These are phyloP conservation scores for Dryobotodes eremita DNA, from an alignment of 2,888 invertebrate species.

Conservation along the genomic window DNA sequence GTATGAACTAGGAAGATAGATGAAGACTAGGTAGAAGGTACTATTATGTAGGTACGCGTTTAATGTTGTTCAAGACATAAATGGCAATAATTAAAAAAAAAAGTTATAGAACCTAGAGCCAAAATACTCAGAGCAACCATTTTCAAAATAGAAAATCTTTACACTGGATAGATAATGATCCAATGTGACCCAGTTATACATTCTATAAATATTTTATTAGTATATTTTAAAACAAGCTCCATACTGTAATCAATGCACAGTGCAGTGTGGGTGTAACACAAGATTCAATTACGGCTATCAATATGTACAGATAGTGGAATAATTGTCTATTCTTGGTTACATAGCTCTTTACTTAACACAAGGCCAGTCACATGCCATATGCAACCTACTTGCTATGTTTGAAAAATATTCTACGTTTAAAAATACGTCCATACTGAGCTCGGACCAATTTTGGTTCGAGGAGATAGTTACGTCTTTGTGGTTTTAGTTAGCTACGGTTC, in stretches of 20 bases:
- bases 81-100: background rate
- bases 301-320: conserved; percentile 33
- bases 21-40: background rate
- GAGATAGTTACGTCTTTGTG: too few relatives aligned
- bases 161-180: conserved; percentile 25
- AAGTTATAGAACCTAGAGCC: background rate
- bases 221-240: conserved; percentile 38
- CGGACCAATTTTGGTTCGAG: too few relatives aligned
- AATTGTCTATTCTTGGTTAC: conserved; percentile 43
- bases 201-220: conserved; percentile 47
- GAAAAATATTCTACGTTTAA: conserved; percentile 27
- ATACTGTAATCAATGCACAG: conserved; percentile 45
- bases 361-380: conserved; percentile 54
- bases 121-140: background rate
- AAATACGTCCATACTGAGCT: conserved; percentile 19
- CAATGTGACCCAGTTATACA: conserved; percentile 36
- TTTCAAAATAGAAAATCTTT: conserved; percentile 17
- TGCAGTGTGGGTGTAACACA: conserved; percentile 32
- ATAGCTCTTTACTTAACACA: conserved; percentile 54
- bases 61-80: background rate
- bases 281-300: conserved; percentile 47
- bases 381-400: conserved; percentile 35
- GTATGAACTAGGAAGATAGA: background rate
- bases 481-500: background rate
- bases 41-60: background rate